phyloP scores from a whole-genome alignment of 1,140 invertebrate genomes.

The Dendrolimus kikuchii region DNA sequence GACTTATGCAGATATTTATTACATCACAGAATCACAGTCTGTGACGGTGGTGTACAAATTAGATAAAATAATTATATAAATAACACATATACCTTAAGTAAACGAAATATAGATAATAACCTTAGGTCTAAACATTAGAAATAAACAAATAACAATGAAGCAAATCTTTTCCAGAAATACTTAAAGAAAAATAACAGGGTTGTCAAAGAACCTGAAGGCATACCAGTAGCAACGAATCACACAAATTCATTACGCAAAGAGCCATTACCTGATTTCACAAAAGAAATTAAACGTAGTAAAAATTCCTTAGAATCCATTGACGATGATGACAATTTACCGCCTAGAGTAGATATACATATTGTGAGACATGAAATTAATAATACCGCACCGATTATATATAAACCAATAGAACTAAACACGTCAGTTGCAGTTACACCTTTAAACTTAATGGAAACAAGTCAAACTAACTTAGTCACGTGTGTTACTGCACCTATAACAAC shows the following conservation, averaged over 20 bases:
- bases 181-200: constrained; percentile 5
- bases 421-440: constrained; percentile 29
- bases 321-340: too few species aligned
- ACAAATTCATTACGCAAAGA: constrained; percentile 16
- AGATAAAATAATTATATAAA: too few species aligned
- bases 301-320: too few species aligned
- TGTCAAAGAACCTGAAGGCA: constrained; percentile 6
- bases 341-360: too few species aligned
- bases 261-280: constrained; percentile 34
- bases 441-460: constrained; percentile 2
- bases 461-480: constrained; percentile 24
- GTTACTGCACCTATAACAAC: constrained; percentile 17
- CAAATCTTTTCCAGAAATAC: constrained; percentile 18
- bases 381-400: constrained; percentile 14
- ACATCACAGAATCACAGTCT: too few species aligned
- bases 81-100: too few species aligned
- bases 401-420: constrained; percentile 20
- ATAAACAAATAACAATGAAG: too few species aligned
- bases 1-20: too few species aligned
- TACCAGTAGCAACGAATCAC: constrained; percentile 9
- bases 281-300: background rate
- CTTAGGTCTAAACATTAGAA: too few species aligned
- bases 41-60: too few species aligned
- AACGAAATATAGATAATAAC: too few species aligned
- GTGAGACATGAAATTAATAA: too few species aligned